A percentile compares a stretch with the other conserved stretches of the same genome.
phyloP scores from a whole-genome alignment of 2,888 invertebrate genomes.

The Euphydryas editha region DNA sequence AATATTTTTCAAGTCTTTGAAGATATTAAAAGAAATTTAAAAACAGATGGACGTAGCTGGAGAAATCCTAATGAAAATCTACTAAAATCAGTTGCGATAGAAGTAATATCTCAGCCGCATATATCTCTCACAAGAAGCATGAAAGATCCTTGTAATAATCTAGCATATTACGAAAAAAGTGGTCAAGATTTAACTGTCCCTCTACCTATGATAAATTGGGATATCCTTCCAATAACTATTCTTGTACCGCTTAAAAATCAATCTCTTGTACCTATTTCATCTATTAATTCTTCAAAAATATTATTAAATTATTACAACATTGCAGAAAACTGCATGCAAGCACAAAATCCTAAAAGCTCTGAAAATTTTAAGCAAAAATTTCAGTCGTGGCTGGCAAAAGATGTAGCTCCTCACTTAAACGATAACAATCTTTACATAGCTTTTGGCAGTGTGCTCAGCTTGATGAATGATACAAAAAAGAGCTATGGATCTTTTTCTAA shows the following conservation, averaged over 20 bases:
- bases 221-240: slow-evolving; percentile 77
- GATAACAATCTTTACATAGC: slow-evolving; percentile 85
- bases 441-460: slow-evolving; percentile 74
- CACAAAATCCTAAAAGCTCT: slow-evolving; percentile 59
- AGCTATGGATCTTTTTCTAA: slow-evolving; percentile 37
- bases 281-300: slow-evolving; percentile 58
- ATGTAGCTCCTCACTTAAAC: slow-evolving; percentile 79
- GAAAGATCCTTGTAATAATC: slow-evolving; percentile 55
- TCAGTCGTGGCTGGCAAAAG: slow-evolving; percentile 79
- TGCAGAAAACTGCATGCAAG: slow-evolving; percentile 77
- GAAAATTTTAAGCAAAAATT: slow-evolving; percentile 78
- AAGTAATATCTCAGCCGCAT: slow-evolving; percentile 49
- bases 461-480: slow-evolving; percentile 55
- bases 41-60: slow-evolving; percentile 85
- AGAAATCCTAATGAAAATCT: slow-evolving; percentile 54
- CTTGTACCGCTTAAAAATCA: slow-evolving; percentile 83
- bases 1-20: slow-evolving; percentile 82
- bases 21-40: slow-evolving; percentile 81
- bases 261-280: slow-evolving; percentile 55
- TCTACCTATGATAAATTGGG: slow-evolving; percentile 84
- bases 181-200: slow-evolving; percentile 66
- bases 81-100: slow-evolving; percentile 55
- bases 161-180: slow-evolving; percentile 63
- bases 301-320: slow-evolving; percentile 83
- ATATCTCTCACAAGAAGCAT: slow-evolving; percentile 44